Conservation (phyloP, 2,797 vertebrate species). For the Urocyon cinereoargenteus region DNA sequence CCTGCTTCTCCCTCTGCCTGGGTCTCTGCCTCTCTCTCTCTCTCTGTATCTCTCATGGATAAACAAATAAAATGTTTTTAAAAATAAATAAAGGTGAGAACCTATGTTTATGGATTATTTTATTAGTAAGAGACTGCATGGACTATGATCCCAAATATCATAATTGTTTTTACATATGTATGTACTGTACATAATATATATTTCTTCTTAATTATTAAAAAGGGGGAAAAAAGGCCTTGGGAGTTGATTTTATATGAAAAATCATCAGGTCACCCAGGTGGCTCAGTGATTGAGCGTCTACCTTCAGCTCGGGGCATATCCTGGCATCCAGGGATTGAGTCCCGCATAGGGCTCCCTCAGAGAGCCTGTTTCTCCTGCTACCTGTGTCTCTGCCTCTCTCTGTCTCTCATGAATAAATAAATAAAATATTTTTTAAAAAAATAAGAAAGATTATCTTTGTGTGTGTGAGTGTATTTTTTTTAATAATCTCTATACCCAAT, state of each 20-base stretch:
- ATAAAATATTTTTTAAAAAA: not conserved
- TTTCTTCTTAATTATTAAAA: constrained; percentile 2
- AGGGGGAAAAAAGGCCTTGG: not conserved
- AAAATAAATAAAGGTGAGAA: not conserved
- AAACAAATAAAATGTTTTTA: too few relatives aligned
- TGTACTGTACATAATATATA: not conserved
- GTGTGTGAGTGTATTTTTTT: not conserved
- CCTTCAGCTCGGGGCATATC: too few relatives aligned
- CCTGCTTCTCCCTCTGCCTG: too few relatives aligned
- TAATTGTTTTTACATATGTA: not conserved
- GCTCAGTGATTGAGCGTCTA: too few relatives aligned
- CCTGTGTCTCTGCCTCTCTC: too few relatives aligned
- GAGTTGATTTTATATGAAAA: not conserved
- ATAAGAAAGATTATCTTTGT: not conserved
- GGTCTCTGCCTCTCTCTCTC: too few relatives aligned
- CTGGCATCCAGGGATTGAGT: too few relatives aligned
- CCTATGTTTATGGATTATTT: not conserved
- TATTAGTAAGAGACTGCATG: constrained; percentile 17
- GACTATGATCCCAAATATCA: not conserved
- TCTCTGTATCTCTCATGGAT: too few relatives aligned
- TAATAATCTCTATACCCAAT: not conserved
- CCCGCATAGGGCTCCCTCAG: too few relatives aligned
- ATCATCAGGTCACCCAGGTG: too few relatives aligned
- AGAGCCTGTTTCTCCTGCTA: too few relatives aligned
- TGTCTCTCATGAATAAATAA: too few relatives aligned